These are phyloP conservation scores for Hycleus cichorii DNA, from an alignment of 1,140 invertebrate genomes.

Conservation along the genomic window DNA sequence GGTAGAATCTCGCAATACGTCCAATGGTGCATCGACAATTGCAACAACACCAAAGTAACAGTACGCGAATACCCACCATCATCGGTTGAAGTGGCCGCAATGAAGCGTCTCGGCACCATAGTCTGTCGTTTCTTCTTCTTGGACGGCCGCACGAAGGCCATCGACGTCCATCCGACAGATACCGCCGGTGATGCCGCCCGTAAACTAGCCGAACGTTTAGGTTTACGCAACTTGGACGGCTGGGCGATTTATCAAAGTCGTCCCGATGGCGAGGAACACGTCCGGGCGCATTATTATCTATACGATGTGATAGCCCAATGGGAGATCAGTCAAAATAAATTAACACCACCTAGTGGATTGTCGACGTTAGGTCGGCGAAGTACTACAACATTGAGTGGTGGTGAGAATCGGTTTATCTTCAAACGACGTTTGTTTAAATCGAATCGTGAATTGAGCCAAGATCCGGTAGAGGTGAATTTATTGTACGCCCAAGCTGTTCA, in stretches of 20 bases:
- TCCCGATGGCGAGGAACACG: conserved; percentile 81
- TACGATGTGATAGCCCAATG: conserved; percentile 91
- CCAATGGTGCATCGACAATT: conserved; percentile 90
- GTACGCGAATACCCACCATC: conserved; percentile 80
- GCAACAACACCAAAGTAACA: conserved; percentile 75
- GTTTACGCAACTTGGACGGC: conserved; percentile 74
- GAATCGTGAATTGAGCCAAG: conserved; percentile 85
- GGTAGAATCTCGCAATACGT: conserved; percentile 77
- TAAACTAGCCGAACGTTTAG: conserved; percentile 83
- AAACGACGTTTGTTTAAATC: conserved; percentile 83
- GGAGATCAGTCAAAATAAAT: conserved; percentile 72
- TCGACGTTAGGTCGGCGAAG: conserved; percentile 49
- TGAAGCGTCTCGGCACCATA: conserved; percentile 83
- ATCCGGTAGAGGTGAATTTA: conserved; percentile 91
- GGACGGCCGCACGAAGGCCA: conserved; percentile 90
- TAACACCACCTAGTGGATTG: conserved; percentile 49
- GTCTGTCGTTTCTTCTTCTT: conserved; percentile 93
- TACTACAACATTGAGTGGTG: conserved; percentile 58
- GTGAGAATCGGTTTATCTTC: conserved; percentile 90
- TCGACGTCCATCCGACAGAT: conserved; percentile 90
- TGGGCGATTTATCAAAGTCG: conserved; percentile 90
- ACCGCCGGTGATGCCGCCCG: conserved; percentile 84
- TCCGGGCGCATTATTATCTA: conserved; percentile 86
- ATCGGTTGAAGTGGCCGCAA: conserved; percentile 87
- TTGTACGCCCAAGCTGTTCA: conserved; percentile 93